Evolutionary conservation across 2,888 invertebrate species (phyloP), one percentile per base, ranked within the genome.

Genomic region (Melinopterus prodromus): DNA sequence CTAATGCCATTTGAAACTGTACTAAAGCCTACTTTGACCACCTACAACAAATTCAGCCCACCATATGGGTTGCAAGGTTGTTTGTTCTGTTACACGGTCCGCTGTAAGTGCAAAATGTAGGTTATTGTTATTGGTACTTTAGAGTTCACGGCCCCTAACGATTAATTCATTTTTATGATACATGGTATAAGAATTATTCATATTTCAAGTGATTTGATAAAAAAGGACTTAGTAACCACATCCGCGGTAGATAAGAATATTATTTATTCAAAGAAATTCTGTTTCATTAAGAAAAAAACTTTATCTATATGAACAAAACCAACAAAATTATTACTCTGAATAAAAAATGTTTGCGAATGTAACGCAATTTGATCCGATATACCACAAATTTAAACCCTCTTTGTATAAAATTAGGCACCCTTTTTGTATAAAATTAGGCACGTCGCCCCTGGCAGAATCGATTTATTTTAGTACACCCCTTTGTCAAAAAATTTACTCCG

Each of bases 71-170:
- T 16, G 77, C 79, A 79, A 79, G 79, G 79, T 79, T 79, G 79
- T 72, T 77, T 79, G 71, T 69, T 69, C 72, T 76, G 74, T 53
- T 53, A 53, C 53, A 53, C 53, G 53, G 53, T 12, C 53, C 12
- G 53, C 53, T 53, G 80, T 69, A 53, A 78, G 76, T 36, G 70
- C 80, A 79, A 82, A 81, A 82, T 81, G 81, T 81, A 79, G 82
- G 81, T 81, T 82, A 80, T 72, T 71, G 79, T 78, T 79, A 80
- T 53, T 53, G 9, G 7, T 53, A 53, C 53, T 53, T 53, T 53
- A 53, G 53, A 53, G 53, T 53, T 53, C 53, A 53, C 12, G 53
- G 53, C 53, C 53, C 12, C 53, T 53, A 26, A 26, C 26, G 26
- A 2, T 26, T 26, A 26, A 26, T 26, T 26, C 26, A 26, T 26